Conservation (phyloP, 2,888 invertebrate species). For the Didymodactylos carnosus region DNA sequence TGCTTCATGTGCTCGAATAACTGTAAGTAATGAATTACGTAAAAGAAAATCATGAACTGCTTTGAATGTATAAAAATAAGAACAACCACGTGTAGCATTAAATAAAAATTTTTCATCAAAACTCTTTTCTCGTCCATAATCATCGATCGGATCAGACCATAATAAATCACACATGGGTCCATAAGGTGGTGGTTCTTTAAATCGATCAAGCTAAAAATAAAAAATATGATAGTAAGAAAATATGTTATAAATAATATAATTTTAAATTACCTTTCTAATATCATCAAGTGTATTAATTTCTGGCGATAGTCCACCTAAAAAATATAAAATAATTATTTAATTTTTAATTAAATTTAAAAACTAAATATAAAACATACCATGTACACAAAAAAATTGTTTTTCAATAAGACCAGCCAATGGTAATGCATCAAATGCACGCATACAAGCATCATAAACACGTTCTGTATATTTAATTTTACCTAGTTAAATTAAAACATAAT, state of each 20-base stretch:
- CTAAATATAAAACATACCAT: background rate
- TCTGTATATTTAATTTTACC: constrained; percentile 7
- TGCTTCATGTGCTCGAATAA: constrained; percentile 12
- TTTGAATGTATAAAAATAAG: constrained; percentile 2
- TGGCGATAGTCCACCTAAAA: background rate
- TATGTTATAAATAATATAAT: too few relatives aligned
- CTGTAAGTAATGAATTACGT: constrained; percentile 2
- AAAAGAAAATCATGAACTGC: constrained; percentile 4
- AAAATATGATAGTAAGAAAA: background rate
- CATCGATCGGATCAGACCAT: constrained; percentile 8
- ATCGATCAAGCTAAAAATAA: background rate
- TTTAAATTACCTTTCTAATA: background rate
- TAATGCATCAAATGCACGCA: constrained; percentile 6
- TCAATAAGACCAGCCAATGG: constrained; percentile 10
- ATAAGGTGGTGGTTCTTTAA: constrained; percentile 7
- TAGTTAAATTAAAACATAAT: background rate
- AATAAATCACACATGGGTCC: constrained; percentile 10
- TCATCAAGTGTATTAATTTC: background rate
- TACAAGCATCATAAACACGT: constrained; percentile 1
- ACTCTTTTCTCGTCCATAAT: background rate
- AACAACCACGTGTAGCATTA: constrained; percentile 8
- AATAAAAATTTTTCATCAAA: background rate
- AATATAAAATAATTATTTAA: too few relatives aligned
- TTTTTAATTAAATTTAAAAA: background rate
- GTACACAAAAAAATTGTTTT: constrained; percentile 5